Percentiles rank a stretch among this genome's conserved stretches.
These are phyloP conservation scores for Eucera pruinosa DNA, from an alignment of 2,888 invertebrate species.

Conservation along the genomic window DNA sequence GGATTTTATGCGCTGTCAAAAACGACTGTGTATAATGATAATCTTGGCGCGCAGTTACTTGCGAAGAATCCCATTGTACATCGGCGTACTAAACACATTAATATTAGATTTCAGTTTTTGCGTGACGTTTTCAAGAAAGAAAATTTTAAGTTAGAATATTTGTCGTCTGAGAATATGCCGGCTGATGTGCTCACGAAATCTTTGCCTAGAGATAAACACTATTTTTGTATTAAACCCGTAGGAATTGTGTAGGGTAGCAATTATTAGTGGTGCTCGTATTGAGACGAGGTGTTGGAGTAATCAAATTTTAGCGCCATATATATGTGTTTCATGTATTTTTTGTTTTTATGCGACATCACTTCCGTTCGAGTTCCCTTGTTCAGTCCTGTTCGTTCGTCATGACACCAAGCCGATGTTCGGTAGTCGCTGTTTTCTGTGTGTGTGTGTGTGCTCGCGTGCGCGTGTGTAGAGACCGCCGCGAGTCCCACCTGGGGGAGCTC, in stretches of 20 bases:
- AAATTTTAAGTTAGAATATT: constrained; percentile 6
- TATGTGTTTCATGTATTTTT: no score
- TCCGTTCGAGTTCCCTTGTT: no score
- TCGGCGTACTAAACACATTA: constrained; percentile 15
- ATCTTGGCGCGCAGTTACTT: constrained; percentile 23
- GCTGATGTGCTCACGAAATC: constrained; percentile 18
- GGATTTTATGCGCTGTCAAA: background rate
- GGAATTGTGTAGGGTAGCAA: background rate
- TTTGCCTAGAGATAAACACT: constrained; percentile 6
- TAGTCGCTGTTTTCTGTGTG: no score
- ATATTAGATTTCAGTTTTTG: constrained; percentile 15
- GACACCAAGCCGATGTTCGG: no score
- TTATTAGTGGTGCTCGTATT: background rate
- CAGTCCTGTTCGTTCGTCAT: no score
- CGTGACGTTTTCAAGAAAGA: background rate
- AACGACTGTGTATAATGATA: constrained; percentile 13
- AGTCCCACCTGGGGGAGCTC: no score
- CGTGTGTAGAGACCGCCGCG: no score
- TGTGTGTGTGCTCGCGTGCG: no score
- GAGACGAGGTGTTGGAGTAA: constrained; percentile 5
- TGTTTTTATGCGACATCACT: no score
- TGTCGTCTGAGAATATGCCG: constrained; percentile 8
- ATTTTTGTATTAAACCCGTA: background rate
- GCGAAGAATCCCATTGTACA: constrained; percentile 26
- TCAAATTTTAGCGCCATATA: background rate